Evolutionary conservation across 2,888 invertebrate species (phyloP).

Genomic region (Apoderus coryli): DNA sequence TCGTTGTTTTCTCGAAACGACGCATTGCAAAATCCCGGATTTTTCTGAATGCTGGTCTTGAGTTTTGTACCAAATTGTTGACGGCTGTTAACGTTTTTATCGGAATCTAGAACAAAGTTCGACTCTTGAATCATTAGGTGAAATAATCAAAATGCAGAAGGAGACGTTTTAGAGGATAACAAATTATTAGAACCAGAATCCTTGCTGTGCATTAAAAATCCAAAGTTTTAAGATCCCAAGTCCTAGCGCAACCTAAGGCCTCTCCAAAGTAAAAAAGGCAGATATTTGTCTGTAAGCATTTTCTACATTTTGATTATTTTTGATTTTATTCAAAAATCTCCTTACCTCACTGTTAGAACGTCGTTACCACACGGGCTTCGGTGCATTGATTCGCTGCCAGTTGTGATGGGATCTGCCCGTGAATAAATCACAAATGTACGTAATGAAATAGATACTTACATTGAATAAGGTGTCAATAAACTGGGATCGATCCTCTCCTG

Average conservation of each 20-base stretch:
- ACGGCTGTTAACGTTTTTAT: constrained; percentile 29
- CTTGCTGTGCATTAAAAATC: too few relatives aligned
- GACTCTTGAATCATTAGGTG: constrained; percentile 2
- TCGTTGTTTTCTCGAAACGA: constrained; percentile 16
- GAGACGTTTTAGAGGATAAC: too few relatives aligned
- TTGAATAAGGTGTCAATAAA: constrained; percentile 30
- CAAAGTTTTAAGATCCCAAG: too few relatives aligned
- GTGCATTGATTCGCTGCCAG: constrained; percentile 13
- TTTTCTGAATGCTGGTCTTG: constrained; percentile 26
- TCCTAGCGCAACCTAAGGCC: too few relatives aligned
- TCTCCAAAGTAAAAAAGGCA: too few relatives aligned
- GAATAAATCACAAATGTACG: constrained; percentile 11
- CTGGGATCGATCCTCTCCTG: constrained; percentile 25
- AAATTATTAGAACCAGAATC: too few relatives aligned
- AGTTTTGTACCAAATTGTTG: constrained; percentile 28
- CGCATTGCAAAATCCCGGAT: constrained; percentile 23
- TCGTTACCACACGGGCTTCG: too few relatives aligned
- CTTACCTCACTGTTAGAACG: too few relatives aligned
- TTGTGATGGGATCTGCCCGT: constrained; percentile 14
- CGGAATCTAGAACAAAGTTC: constrained; percentile 24
- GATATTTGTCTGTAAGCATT: too few relatives aligned
- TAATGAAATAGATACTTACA: constrained; percentile 24
- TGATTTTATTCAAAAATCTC: too few relatives aligned
- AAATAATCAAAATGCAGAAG: background rate
- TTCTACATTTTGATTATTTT: too few relatives aligned